A percentile compares a stretch with the other conserved stretches of the same genome.
Evolutionary conservation across 2,797 vertebrate species (phyloP).

Genomic region (Dipus sagitta): DNA sequence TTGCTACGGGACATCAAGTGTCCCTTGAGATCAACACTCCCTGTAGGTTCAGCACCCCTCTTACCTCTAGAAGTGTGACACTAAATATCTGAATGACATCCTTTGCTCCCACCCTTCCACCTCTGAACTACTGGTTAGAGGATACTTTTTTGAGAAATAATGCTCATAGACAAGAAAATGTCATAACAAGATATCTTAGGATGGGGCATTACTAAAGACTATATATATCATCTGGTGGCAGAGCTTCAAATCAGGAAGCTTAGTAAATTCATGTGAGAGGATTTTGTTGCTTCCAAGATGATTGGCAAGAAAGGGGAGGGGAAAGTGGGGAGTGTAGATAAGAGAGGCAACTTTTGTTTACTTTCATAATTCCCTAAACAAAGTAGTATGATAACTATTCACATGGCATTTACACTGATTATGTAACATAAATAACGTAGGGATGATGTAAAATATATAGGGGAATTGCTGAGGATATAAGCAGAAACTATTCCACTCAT

Average conservation of each 20-base stretch:
- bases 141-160: conserved; percentile 11
- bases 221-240: background rate
- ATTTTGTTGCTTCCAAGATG: background rate
- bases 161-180: conserved; percentile 13
- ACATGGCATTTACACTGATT: background rate
- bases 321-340: background rate
- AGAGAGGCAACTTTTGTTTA: background rate
- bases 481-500: background rate
- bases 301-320: background rate
- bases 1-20: background rate
- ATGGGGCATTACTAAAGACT: fast-evolving
- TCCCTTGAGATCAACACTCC: background rate
- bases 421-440: background rate
- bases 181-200: background rate
- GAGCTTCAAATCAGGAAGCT: background rate
- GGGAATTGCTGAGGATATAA: too few species aligned
- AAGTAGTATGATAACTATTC: too few species aligned
- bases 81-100: background rate
- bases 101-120: background rate
- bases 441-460: background rate
- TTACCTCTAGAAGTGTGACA: background rate
- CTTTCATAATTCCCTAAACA: too few species aligned
- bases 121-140: background rate
- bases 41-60: background rate
- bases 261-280: background rate